A percentile compares a stretch with the other conserved stretches of the same genome.
Evolutionary conservation across 2,797 vertebrate species (phyloP).

Genomic region (Eulemur albifrons): DNA sequence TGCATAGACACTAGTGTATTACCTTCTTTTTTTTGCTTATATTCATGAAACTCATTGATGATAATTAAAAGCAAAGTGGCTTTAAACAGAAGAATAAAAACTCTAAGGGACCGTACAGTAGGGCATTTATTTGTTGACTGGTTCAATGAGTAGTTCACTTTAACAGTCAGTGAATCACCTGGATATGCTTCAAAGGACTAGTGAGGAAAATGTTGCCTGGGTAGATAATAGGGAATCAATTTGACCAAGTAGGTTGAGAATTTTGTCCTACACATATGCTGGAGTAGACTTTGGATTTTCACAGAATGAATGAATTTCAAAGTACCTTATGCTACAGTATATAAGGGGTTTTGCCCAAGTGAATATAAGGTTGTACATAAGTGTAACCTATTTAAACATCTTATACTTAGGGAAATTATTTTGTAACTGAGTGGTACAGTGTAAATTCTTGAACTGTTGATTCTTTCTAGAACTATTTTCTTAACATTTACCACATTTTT

Average conservation of each 20-base stretch:
- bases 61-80: neutral
- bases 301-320: neutral
- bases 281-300: neutral
- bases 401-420: neutral
- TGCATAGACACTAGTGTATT: neutral
- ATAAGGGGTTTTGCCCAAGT: neutral
- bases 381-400: neutral
- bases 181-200: too few species aligned
- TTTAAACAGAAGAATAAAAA: neutral
- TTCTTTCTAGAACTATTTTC: neutral
- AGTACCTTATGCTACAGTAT: neutral
- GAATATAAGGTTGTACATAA: neutral
- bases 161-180: neutral
- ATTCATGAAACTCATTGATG: neutral
- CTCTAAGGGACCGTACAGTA: neutral
- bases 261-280: neutral
- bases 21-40: neutral
- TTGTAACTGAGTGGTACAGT: neutral
- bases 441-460: neutral
- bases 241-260: neutral
- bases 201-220: neutral
- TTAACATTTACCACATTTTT: neutral
- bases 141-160: neutral
- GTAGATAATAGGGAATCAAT: neutral
- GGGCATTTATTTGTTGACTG: neutral